Evolutionary conservation across 2,113 vertebrate species (phyloP).

Genomic region (Scolopax mira): DNA sequence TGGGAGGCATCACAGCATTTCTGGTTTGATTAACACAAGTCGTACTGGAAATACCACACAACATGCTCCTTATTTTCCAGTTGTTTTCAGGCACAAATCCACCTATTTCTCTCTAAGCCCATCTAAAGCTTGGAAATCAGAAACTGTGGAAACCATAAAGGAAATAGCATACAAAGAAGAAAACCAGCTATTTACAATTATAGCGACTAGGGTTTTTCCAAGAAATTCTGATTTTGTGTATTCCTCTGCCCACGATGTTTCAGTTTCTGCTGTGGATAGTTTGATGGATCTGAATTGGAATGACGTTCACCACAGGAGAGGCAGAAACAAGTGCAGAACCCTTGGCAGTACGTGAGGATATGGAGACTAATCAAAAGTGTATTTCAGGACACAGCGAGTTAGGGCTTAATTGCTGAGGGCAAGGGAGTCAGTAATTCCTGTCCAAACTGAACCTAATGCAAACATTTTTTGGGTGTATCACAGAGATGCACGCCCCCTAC

Average conservation of each 20-base stretch:
- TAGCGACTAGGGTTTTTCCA: not conserved
- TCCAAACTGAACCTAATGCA: not conserved
- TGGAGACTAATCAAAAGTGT: not conserved
- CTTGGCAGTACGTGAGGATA: not conserved
- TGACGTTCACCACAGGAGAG: not conserved
- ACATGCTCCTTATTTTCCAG: not conserved
- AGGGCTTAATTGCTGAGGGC: not conserved
- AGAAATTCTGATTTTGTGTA: conserved; percentile 22
- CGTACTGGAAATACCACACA: not conserved
- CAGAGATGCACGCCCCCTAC: rapidly evolving
- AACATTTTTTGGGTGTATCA: not conserved
- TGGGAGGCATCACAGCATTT: not conserved
- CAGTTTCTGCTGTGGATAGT: not conserved
- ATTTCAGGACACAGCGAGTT: not conserved
- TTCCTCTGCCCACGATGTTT: not conserved
- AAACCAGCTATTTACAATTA: conserved; percentile 43
- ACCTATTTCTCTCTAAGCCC: not conserved
- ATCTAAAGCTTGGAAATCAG: not conserved
- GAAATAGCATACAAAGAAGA: not conserved
- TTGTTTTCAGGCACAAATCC: not conserved
- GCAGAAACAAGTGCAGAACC: not conserved
- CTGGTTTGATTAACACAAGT: not conserved
- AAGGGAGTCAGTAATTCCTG: not conserved
- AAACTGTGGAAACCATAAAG: not conserved
- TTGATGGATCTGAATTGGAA: not conserved